phyloP scores from a whole-genome alignment of 2,113 vertebrate genomes.

The Tachycineta bicolor region DNA sequence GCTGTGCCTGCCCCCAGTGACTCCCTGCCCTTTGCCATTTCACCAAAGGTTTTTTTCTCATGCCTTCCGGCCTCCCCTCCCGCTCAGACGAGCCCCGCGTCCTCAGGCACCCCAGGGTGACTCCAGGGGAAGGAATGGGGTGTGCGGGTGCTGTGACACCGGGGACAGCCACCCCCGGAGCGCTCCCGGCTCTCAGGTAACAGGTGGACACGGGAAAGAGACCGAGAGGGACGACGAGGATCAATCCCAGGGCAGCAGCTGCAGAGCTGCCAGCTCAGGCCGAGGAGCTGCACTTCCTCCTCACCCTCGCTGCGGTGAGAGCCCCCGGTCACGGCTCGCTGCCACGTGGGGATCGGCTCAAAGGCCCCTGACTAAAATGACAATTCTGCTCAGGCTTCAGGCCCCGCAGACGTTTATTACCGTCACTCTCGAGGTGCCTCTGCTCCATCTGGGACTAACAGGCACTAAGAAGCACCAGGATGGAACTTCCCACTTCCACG shows the following conservation, averaged over 20 bases:
- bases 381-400: neutral
- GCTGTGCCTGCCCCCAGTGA: neutral
- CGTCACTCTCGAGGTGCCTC: neutral
- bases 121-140: neutral
- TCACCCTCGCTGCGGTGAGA: neutral
- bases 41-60: neutral
- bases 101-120: neutral
- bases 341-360: neutral
- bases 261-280: neutral
- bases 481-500: neutral
- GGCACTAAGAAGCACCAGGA: neutral
- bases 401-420: fast-evolving
- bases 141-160: neutral
- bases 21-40: neutral
- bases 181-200: fast-evolving
- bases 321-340: fast-evolving
- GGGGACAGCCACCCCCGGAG: neutral
- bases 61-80: neutral
- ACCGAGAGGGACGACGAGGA: fast-evolving
- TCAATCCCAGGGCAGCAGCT: neutral
- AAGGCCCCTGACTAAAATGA: neutral
- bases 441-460: neutral
- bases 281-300: neutral
- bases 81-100: neutral
- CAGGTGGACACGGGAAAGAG: neutral